A percentile compares a stretch with the other conserved stretches of the same genome.
These are phyloP conservation scores for Siphamia tubifer DNA, from an alignment of 2,113 vertebrate species.

Conservation along the genomic window DNA sequence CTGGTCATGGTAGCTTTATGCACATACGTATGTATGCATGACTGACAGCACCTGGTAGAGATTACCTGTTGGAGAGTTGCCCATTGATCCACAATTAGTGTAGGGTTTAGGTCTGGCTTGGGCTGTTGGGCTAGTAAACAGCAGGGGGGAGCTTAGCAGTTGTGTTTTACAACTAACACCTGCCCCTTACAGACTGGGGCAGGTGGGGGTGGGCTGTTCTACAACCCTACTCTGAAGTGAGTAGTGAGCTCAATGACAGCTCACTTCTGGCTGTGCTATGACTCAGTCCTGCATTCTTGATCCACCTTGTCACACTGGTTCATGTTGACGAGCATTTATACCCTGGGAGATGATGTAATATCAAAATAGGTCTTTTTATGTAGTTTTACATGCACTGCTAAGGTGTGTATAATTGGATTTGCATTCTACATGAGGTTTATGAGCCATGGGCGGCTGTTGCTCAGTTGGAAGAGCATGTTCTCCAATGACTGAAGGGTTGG, in stretches of 20 bases:
- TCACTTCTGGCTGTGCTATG: not conserved
- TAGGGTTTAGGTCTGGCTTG: constrained; percentile 8
- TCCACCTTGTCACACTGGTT: constrained; percentile 15
- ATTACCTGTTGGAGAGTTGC: constrained; percentile 34
- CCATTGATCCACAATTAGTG: constrained; percentile 35
- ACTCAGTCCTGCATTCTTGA: constrained; percentile 31
- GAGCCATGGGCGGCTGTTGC: too few species aligned
- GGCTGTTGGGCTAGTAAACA: constrained; percentile 51
- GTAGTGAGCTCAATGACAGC: constrained; percentile 27
- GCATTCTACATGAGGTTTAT: not conserved
- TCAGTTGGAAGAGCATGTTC: too few species aligned
- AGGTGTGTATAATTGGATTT: not conserved
- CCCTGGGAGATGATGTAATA: constrained; percentile 14
- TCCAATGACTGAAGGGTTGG: too few species aligned
- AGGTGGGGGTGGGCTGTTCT: constrained; percentile 22
- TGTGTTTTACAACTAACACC: constrained; percentile 58
- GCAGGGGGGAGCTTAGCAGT: constrained; percentile 39
- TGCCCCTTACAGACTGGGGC: constrained; percentile 41
- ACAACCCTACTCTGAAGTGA: not conserved
- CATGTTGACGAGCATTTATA: constrained; percentile 1
- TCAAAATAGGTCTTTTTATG: not conserved
- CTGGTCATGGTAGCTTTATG: not conserved
- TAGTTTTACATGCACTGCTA: not conserved
- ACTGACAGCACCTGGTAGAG: constrained; percentile 55
- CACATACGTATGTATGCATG: not conserved